Conservation (phyloP, 1,140 invertebrate genomes). For the Leptinotarsa lineolata region DNA sequence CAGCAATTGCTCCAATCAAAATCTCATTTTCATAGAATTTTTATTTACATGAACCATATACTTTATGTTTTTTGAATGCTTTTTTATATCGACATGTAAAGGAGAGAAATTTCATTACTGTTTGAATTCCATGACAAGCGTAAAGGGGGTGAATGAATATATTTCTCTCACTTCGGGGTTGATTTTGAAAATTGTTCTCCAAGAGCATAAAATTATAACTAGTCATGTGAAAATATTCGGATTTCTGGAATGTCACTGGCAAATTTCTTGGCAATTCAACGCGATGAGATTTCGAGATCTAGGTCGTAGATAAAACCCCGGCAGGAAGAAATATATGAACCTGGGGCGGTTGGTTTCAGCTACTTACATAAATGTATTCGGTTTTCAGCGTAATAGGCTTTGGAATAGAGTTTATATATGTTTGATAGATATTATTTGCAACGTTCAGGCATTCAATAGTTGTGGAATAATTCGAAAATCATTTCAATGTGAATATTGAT, state of each 20-base stretch:
- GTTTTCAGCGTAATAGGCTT: not conserved
- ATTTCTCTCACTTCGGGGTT: too few relatives aligned
- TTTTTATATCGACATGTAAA: too few relatives aligned
- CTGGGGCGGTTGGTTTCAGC: not conserved
- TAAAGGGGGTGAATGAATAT: too few relatives aligned
- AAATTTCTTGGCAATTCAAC: slow-evolving; percentile 10
- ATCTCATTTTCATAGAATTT: too few relatives aligned
- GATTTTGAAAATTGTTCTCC: too few relatives aligned
- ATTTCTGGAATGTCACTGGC: not conserved
- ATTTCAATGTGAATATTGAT: too few relatives aligned
- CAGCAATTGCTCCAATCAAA: too few relatives aligned
- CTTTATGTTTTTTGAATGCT: too few relatives aligned
- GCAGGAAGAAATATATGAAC: not conserved
- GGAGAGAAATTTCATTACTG: too few relatives aligned
- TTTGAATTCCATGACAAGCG: too few relatives aligned
- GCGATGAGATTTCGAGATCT: not conserved
- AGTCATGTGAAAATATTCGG: not conserved
- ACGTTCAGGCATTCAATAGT: not conserved
- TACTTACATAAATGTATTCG: slow-evolving; percentile 10
- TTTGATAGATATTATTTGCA: not conserved
- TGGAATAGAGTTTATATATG: not conserved
- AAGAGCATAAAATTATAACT: too few relatives aligned
- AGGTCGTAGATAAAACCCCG: slow-evolving; percentile 1
- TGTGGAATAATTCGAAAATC: not conserved
- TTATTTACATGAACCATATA: too few relatives aligned